Base-by-base conservation (phyloP, 2,888 invertebrate genomes). In the Hirtodrosophila trivittata region DNA sequence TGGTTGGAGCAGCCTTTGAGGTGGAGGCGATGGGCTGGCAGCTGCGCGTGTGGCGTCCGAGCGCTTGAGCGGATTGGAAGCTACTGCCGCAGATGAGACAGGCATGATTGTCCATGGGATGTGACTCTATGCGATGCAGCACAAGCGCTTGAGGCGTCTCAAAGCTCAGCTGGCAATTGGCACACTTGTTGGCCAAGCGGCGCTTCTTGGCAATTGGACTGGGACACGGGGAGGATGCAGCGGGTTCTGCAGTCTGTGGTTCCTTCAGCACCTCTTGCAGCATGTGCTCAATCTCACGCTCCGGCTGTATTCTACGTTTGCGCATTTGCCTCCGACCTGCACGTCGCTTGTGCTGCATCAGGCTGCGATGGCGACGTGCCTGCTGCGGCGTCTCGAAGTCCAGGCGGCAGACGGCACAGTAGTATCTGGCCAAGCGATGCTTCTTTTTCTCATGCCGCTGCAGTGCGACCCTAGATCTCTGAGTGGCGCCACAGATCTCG, bases 61-160 rank as follows among this genome's bases (percentile, higher is more conserved):
- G 92, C 84, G 95, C 95, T 91, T 96, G 96, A 0, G 94, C 92
- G 0, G 95, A 91, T 0, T 93, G 92, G 86, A 96, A 96, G 8
- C 92, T 90, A 87, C 92, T 91, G 0, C 95, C 95, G 78, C 96
- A 96, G 74, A 93, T 93, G 0, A 94, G 92, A 86, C 96, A 96
- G 55, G 94, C 94, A 32, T 88, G 93, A 59, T 93, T 93, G 1
- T 93, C 91, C 46, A 93, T 25, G 1, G 66, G 55, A 52, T 84
- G 78, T 8, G 9, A 10, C 0, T 41, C 30, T 1, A 42, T 38
- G 6, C 78, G 71, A 47, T 81, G 84, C 12, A 66, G 52, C 8
- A 65, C 41, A 0, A 75, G 41, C 0, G 54, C 38, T 7, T 77
- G 54, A 0, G 68, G 32, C 0, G 69, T 62, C 7, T 66, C 72